These are phyloP conservation scores for Circaetus gallicus DNA, from an alignment of 2,113 vertebrate species.

Conservation along the genomic window DNA sequence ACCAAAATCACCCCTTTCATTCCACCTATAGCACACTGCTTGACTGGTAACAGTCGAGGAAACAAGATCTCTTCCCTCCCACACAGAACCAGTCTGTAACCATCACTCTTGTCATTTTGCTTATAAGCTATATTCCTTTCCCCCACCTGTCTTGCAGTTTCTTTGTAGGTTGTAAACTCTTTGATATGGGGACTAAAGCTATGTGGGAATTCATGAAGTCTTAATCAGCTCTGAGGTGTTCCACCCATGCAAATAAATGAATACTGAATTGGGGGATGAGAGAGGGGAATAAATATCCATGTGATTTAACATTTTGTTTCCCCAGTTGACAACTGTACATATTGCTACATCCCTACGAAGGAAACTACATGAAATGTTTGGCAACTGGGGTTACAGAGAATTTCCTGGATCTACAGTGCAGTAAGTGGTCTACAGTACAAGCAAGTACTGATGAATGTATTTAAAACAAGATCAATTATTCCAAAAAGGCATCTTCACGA, in stretches of 20 bases:
- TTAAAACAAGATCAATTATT: background rate
- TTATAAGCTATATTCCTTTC: background rate
- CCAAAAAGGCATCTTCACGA: background rate
- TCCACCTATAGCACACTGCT: background rate
- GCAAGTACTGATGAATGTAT: background rate
- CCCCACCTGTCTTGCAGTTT: background rate
- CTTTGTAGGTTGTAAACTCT: background rate
- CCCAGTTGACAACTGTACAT: background rate
- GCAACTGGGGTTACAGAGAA: background rate
- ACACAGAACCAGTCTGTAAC: background rate
- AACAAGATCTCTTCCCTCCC: background rate
- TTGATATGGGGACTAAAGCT: conserved; percentile 19
- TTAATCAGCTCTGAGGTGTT: background rate
- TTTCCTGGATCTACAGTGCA: background rate
- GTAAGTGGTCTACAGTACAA: background rate
- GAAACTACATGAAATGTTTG: background rate
- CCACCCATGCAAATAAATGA: conserved; percentile 38
- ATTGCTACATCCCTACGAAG: background rate
- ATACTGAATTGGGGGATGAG: background rate
- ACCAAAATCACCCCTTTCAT: background rate
- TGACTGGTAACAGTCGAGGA: background rate
- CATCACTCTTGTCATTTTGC: background rate
- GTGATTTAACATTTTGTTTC: background rate
- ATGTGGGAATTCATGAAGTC: background rate
- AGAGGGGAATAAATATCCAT: background rate